Conservation (phyloP, 37 sponge, comb jelly and placozoan species). For the Amphimedon queenslandica region DNA sequence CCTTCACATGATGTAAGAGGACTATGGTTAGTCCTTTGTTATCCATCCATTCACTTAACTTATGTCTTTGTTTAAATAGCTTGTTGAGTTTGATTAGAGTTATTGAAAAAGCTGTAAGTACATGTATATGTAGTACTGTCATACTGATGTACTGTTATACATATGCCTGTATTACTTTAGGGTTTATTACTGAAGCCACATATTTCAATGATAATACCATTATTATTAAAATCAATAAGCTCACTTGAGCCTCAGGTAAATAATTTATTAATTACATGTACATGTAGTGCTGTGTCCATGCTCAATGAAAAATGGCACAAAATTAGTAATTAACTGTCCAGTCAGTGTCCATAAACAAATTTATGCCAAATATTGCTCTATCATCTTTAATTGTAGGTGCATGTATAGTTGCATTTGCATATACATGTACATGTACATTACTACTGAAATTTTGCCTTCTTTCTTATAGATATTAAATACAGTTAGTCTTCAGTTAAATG, state of each 20-base stretch:
- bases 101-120: neutral
- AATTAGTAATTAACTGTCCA: no score
- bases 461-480: constrained; percentile 46
- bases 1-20: neutral
- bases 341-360: no score
- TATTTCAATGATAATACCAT: constrained; percentile 57
- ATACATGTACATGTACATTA: no score
- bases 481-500: constrained; percentile 37
- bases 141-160: neutral
- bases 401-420: no score
- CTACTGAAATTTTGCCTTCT: no score
- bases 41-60: neutral
- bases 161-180: constrained; percentile 14
- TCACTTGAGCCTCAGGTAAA: constrained; percentile 81
- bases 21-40: neutral
- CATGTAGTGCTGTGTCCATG: no score
- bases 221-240: constrained; percentile 69
- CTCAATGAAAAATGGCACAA: no score
- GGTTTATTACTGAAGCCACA: constrained; percentile 81
- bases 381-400: no score
- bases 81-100: neutral
- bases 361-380: no score
- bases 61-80: neutral
- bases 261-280: no score
- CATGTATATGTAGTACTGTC: neutral